These are phyloP conservation scores for Epinephelus cyanopodus DNA, from an alignment of 2,113 vertebrate species.

Conservation along the genomic window DNA sequence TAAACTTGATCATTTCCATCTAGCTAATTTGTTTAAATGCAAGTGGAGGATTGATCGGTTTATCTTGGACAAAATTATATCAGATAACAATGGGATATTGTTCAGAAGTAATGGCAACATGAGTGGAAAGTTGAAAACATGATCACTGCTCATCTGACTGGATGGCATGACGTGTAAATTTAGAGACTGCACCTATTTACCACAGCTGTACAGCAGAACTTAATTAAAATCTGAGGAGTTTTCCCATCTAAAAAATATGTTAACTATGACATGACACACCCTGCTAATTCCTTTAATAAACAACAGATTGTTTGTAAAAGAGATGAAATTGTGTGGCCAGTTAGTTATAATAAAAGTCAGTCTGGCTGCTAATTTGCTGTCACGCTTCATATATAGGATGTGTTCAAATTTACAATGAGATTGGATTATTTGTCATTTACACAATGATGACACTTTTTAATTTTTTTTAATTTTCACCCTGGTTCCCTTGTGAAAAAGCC, in stretches of 20 bases:
- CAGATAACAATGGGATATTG: neutral
- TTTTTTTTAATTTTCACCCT: too few relatives aligned
- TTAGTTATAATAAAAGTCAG: neutral
- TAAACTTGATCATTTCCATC: neutral
- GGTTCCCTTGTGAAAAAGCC: too few relatives aligned
- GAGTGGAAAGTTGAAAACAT: slow-evolving; percentile 3
- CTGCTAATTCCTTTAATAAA: neutral
- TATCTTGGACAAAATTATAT: neutral
- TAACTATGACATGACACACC: neutral
- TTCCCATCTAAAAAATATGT: neutral
- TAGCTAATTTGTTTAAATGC: neutral
- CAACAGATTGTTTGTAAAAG: neutral
- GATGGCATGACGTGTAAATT: neutral
- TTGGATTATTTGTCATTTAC: too few relatives aligned
- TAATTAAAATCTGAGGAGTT: slow-evolving; percentile 9
- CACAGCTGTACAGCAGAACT: neutral
- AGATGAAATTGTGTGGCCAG: neutral
- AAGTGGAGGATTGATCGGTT: neutral
- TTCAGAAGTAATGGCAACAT: neutral
- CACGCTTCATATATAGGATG: too few relatives aligned
- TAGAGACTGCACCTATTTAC: neutral
- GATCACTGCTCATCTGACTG: neutral
- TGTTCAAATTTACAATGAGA: too few relatives aligned
- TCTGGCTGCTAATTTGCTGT: neutral
- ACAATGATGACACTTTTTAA: too few relatives aligned